Conservation (phyloP, 2,888 invertebrate genomes). For the Tenthredo scrophulariae region DNA sequence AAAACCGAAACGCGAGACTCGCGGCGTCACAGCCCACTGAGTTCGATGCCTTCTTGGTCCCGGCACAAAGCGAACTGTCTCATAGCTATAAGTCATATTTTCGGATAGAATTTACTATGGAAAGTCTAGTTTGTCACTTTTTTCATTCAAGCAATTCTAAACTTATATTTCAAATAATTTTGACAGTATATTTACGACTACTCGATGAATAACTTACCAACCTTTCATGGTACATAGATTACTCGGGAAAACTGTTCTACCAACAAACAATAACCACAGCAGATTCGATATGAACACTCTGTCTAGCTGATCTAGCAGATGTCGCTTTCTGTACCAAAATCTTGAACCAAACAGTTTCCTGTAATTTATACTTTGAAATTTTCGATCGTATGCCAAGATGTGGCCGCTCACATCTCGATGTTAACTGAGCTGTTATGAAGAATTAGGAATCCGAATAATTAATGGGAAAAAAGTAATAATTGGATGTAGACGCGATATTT, state of each 20-base stretch:
- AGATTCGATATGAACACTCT: not conserved
- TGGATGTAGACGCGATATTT: too few relatives aligned
- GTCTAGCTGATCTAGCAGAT: not conserved
- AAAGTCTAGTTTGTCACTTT: not conserved
- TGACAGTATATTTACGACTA: not conserved
- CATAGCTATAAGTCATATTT: not conserved
- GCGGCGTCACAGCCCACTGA: slow-evolving; percentile 40
- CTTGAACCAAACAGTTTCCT: not conserved
- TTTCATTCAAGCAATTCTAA: not conserved
- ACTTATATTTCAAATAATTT: not conserved
- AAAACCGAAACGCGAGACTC: slow-evolving; percentile 38
- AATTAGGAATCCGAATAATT: too few relatives aligned
- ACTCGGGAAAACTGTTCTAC: not conserved
- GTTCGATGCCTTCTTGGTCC: slow-evolving; percentile 45
- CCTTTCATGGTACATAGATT: not conserved
- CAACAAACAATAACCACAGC: not conserved
- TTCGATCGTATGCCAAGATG: not conserved
- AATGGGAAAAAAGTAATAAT: too few relatives aligned
- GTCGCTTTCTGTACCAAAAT: slow-evolving; percentile 16
- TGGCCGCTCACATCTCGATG: not conserved
- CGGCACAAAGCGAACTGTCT: slow-evolving; percentile 32
- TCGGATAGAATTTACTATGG: not conserved
- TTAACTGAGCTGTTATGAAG: not conserved
- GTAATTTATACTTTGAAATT: not conserved
- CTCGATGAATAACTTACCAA: slow-evolving; percentile 10